Conservation (phyloP, 2,797 vertebrate species). For the Brachyalestes nurse region DNA sequence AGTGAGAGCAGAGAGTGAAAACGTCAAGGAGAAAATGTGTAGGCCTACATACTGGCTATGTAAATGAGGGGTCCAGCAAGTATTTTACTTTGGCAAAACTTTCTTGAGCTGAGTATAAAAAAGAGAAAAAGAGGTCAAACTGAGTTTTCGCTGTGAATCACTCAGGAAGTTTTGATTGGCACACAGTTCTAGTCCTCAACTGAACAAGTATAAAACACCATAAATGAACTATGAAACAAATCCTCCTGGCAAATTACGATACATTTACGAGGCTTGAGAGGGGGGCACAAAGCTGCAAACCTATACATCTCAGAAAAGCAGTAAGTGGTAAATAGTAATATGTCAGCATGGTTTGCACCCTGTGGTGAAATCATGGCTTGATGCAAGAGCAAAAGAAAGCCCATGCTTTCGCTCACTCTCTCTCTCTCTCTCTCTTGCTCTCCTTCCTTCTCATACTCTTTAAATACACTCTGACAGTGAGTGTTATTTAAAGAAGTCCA, state of each 20-base stretch:
- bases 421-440: slow-evolving; percentile 25
- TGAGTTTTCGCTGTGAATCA: neutral
- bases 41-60: slow-evolving; percentile 2
- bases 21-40: slow-evolving; percentile 24
- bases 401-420: slow-evolving; percentile 23
- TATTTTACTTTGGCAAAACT: neutral
- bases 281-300: neutral
- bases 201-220: neutral
- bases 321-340: slow-evolving; percentile 45
- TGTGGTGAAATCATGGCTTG: slow-evolving; percentile 33
- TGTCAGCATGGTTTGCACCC: slow-evolving; percentile 38
- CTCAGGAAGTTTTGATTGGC: neutral
- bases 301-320: slow-evolving; percentile 43
- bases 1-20: slow-evolving; percentile 26
- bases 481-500: slow-evolving; percentile 77
- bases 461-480: slow-evolving; percentile 66
- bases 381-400: slow-evolving; percentile 28
- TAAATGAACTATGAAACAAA: slow-evolving; percentile 8
- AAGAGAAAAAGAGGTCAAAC: neutral
- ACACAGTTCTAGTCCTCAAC: neutral
- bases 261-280: neutral
- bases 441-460: slow-evolving; percentile 62
- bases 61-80: slow-evolving; percentile 26
- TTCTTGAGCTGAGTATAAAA: neutral
- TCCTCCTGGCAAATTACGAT: neutral